These are phyloP conservation scores for Tanypteryx hageni DNA, from an alignment of 2,888 invertebrate genomes.

Conservation along the genomic window DNA sequence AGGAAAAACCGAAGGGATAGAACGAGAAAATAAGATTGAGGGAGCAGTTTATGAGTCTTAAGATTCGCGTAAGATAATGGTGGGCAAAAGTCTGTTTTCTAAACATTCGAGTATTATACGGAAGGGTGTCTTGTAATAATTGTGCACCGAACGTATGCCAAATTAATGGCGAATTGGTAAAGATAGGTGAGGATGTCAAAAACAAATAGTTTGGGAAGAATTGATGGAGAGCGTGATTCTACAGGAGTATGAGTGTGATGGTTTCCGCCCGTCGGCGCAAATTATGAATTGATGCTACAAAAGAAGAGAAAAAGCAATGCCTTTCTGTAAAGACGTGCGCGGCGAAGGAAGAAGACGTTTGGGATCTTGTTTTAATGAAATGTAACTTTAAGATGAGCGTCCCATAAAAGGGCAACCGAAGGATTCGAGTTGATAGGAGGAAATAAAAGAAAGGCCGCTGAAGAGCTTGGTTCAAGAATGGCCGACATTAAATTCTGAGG, in stretches of 20 bases:
- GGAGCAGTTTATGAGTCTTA: background rate
- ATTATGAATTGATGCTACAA: background rate
- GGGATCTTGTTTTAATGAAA: conserved; percentile 4
- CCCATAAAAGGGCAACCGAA: background rate
- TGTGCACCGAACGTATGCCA: too few species aligned
- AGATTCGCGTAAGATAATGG: background rate
- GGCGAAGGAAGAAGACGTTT: background rate
- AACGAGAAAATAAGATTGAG: background rate
- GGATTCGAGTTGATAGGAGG: background rate
- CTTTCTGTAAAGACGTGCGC: background rate
- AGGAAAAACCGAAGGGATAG: background rate
- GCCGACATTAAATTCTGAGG: conserved; percentile 8
- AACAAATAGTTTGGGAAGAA: too few species aligned
- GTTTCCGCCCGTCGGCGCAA: background rate
- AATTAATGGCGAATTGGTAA: too few species aligned
- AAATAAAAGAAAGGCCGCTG: background rate
- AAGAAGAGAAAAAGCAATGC: background rate
- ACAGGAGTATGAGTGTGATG: background rate
- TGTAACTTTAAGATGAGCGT: background rate
- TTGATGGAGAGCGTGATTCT: background rate
- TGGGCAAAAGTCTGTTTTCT: too few species aligned
- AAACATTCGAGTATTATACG: too few species aligned
- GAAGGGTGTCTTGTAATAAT: too few species aligned
- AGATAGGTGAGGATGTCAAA: too few species aligned
- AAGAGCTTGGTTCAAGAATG: background rate